phyloP scores from a whole-genome alignment of 2,888 invertebrate genomes.

The Sinopyrophorus schimmeli region DNA sequence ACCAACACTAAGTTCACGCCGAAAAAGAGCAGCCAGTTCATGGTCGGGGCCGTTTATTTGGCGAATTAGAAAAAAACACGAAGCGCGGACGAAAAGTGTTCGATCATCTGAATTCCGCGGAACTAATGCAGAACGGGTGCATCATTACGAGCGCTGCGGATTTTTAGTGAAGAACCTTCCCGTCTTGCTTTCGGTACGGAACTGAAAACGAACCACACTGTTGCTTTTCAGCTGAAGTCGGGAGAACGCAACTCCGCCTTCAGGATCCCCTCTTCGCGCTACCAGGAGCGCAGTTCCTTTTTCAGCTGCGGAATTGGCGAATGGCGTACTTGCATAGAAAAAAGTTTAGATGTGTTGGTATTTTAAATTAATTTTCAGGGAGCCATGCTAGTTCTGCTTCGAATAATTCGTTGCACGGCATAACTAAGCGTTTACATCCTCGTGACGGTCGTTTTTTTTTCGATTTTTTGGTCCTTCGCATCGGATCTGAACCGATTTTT shows the following conservation, averaged over 20 bases:
- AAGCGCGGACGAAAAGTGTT: no score
- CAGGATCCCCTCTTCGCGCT: slow-evolving; percentile 42
- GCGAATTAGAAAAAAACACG: no score
- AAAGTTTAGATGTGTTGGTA: slow-evolving; percentile 19
- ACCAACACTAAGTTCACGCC: slow-evolving; percentile 35
- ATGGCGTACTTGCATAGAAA: slow-evolving; percentile 26
- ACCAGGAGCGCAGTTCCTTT: slow-evolving; percentile 45
- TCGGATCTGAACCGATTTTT: no score
- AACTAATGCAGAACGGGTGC: no score
- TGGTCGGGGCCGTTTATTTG: no score
- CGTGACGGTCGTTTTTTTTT: no score
- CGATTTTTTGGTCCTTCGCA: no score
- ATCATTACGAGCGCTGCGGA: no score
- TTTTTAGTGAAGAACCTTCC: no score
- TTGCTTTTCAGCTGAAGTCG: slow-evolving; percentile 44
- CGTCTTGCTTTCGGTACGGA: slow-evolving; percentile 23
- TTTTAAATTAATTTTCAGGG: slow-evolving; percentile 25
- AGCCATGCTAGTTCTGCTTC: slow-evolving; percentile 19
- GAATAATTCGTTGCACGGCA: no score
- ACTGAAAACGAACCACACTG: slow-evolving; percentile 31
- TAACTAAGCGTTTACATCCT: no score
- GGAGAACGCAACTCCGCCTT: slow-evolving; percentile 50
- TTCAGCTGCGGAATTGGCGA: slow-evolving; percentile 31
- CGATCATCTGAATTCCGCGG: no score
- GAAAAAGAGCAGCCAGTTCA: slow-evolving; percentile 22